phyloP scores from a whole-genome alignment of 64 coral and sea anemone species.

The Trachythela sp. region DNA sequence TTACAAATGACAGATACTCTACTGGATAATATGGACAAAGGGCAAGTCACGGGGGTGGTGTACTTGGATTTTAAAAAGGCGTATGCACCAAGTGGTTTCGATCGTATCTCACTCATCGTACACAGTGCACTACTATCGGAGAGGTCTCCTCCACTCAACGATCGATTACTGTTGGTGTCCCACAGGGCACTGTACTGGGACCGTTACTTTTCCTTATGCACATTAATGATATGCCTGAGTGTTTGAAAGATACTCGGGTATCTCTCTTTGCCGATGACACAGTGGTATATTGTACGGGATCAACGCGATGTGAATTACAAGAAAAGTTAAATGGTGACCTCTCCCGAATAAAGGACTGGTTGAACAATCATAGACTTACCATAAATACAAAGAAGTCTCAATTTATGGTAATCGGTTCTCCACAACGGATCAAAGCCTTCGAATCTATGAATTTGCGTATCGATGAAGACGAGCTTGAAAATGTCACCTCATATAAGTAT shows the following conservation, averaged over 20 bases:
- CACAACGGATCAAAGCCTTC: neutral
- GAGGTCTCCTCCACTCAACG: neutral
- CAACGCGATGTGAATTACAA: too few relatives aligned
- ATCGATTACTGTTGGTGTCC: too few relatives aligned
- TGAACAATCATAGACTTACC: conserved; percentile 14
- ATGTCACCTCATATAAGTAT: neutral
- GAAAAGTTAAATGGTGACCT: too few relatives aligned
- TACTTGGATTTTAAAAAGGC: conserved; percentile 41
- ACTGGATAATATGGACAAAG: conserved; percentile 28
- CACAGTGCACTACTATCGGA: too few relatives aligned
- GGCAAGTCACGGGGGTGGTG: conserved; percentile 29
- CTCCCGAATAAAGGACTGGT: neutral
- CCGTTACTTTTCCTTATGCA: neutral
- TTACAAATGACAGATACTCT: conserved; percentile 34
- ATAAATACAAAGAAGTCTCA: neutral
- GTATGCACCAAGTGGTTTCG: neutral
- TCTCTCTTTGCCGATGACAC: too few relatives aligned
- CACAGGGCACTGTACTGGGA: too few relatives aligned
- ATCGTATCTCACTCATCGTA: too few relatives aligned
- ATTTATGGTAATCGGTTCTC: neutral
- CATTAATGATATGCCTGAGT: neutral
- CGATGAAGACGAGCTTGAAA: neutral
- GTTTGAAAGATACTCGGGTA: too few relatives aligned
- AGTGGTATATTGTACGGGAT: too few relatives aligned
- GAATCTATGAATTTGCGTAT: neutral